Conservation (phyloP, 2,797 vertebrate species). For the Premnoplex brunnescens region DNA sequence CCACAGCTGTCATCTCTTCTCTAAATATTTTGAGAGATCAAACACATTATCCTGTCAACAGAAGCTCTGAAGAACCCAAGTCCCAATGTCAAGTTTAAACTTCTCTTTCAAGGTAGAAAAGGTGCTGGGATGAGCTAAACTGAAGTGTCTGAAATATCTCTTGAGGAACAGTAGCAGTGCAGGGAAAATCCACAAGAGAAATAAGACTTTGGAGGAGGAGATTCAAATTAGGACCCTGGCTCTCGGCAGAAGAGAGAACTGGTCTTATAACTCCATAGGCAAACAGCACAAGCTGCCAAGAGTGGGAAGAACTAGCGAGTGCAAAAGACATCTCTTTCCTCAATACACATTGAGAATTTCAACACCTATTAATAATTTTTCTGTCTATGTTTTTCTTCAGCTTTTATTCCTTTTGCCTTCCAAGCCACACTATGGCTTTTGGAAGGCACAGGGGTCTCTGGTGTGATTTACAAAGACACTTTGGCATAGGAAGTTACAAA, state of each 20-base stretch:
- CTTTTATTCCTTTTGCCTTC: not conserved
- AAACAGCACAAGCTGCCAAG: not conserved
- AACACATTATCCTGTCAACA: not conserved
- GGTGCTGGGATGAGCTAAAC: not conserved
- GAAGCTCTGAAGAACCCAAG: not conserved
- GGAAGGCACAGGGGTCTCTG: not conserved
- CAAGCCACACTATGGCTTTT: not conserved
- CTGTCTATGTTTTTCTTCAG: not conserved
- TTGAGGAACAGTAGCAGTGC: not conserved
- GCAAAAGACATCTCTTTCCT: not conserved
- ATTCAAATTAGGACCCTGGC: not conserved
- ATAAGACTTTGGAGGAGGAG: not conserved
- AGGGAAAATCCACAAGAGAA: not conserved
- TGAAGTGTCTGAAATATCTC: not conserved
- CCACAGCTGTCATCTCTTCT: not conserved
- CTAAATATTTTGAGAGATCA: not conserved
- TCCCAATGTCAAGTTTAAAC: not conserved
- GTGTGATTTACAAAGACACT: not conserved
- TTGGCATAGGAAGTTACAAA: not conserved
- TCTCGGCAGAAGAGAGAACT: not conserved
- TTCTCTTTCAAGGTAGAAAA: not conserved
- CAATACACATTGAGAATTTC: not conserved
- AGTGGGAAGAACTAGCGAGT: not conserved
- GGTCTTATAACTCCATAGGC: accelerated
- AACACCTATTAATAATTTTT: not conserved